Evolutionary conservation across 1,140 invertebrate species (phyloP), one percentile per base, ranked within the genome.

Genomic region (Aphidius ervi): DNA sequence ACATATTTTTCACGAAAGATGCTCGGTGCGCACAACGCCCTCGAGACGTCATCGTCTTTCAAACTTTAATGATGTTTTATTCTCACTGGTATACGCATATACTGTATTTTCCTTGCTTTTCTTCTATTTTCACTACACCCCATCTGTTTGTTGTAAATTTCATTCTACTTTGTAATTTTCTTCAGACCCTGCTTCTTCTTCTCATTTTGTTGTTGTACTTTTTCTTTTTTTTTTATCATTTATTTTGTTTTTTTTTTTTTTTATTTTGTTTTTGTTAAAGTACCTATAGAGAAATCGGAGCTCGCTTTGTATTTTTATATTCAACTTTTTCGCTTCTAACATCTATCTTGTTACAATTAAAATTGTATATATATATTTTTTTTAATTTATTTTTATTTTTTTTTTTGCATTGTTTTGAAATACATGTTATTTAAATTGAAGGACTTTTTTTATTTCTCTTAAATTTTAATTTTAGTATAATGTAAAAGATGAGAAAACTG

Each of bases 1-100:
- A 9, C 23, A 20, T 48, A 45, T 46, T 57, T 37, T 16, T 16
- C 16, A 16, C 16, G 16, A 58, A 49, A 10, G 4, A 7, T 43
- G 37, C 52, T 40, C 8, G 23, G 23, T 31, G 23, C 52, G 52
- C 7, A 50, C 57, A 40, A 59, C 57, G 48, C 57, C 57, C 57
- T 40, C 20, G 57, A 59, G 57, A 59, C 47, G 20, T 48, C 47
- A 16, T 52, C 57, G 48, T 40, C 57, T 59, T 52, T 59, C 57
- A 59, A 59, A 59, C 47, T 59, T 59, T 59, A 59, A 59, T 59
- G 57, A 59, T 59, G 57, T 59, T 59, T 59, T 59, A 59, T 59
- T 47, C 57, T 47, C 57, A 59, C 48, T 45, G 57, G 47, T 59
- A n/a, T 41, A 59, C 40, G 39, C 48, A 50, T 43, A 10, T 43